Evolutionary conservation across 1,140 invertebrate species (phyloP).

Genomic region (Penaeus vannamei): DNA sequence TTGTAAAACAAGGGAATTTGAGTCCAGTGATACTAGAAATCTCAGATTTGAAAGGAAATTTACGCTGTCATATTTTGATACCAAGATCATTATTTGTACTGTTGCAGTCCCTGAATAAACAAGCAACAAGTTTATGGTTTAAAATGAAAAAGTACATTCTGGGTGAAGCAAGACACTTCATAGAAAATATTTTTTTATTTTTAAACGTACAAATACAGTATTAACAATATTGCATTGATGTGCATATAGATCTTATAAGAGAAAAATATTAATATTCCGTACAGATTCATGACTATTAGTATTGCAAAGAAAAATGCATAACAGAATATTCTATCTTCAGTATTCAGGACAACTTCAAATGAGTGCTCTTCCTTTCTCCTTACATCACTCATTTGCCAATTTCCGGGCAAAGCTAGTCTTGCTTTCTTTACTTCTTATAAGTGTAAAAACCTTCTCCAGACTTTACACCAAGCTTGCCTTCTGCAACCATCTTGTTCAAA

Average conservation of each 20-base stretch:
- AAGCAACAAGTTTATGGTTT: no score
- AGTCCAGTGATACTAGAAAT: no score
- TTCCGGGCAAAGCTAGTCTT: neutral
- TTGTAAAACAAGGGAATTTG: no score
- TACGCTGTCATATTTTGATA: no score
- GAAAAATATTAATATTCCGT: neutral
- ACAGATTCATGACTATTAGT: neutral
- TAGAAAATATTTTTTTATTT: no score
- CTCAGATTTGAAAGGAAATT: no score
- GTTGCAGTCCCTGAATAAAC: no score
- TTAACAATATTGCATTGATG: slow-evolving; percentile 24
- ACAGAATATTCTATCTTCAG: neutral
- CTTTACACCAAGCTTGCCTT: slow-evolving; percentile 88
- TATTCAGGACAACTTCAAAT: no score
- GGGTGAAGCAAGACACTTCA: no score
- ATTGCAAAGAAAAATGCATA: neutral
- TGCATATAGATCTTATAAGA: slow-evolving; percentile 7
- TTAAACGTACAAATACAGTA: no score
- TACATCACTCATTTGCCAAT: neutral
- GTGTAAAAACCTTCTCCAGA: slow-evolving; percentile 90
- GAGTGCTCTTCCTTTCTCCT: neutral
- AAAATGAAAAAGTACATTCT: no score
- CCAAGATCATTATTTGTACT: no score
- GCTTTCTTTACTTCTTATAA: slow-evolving; percentile 75
- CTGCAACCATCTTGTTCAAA: slow-evolving; percentile 82